Percentiles rank a stretch among this genome's conserved stretches.
These are phyloP conservation scores for Physella acuta DNA, from an alignment of 1,140 invertebrate genomes.

Conservation along the genomic window DNA sequence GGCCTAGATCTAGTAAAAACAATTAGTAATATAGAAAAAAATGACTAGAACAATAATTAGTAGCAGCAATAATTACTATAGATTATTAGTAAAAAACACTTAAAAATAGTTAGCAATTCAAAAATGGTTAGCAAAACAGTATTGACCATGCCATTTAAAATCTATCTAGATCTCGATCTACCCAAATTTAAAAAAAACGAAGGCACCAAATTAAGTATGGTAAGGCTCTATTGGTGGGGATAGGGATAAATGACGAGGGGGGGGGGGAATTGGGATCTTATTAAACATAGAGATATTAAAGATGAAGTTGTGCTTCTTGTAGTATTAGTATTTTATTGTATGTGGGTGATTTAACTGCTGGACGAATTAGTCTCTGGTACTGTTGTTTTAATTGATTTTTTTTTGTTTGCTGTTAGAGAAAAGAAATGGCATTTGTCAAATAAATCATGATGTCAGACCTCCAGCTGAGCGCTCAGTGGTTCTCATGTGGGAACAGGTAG, in stretches of 20 bases:
- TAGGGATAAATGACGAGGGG: not conserved
- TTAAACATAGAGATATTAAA: not conserved
- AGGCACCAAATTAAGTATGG: too few relatives aligned
- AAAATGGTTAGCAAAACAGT: too few relatives aligned
- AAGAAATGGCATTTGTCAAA: constrained; percentile 45
- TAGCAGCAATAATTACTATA: too few relatives aligned
- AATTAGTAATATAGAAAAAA: too few relatives aligned
- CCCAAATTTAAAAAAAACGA: too few relatives aligned
- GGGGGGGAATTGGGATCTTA: not conserved
- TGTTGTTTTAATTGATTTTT: not conserved
- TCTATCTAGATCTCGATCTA: too few relatives aligned
- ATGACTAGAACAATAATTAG: too few relatives aligned
- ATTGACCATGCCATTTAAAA: too few relatives aligned
- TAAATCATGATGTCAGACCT: constrained; percentile 39
- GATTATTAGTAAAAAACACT: too few relatives aligned
- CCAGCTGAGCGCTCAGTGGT: constrained; percentile 43
- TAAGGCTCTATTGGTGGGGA: not conserved
- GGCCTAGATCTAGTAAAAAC: too few relatives aligned
- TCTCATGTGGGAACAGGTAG: constrained; percentile 52
- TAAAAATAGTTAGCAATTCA: too few relatives aligned
- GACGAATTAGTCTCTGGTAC: too few relatives aligned
- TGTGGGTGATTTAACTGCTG: not conserved
- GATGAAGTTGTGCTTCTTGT: not conserved
- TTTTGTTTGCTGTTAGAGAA: constrained; percentile 40
- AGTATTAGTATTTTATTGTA: not conserved